phyloP scores from a whole-genome alignment of 2,888 invertebrate species.

The Sinotaia quadrata region DNA sequence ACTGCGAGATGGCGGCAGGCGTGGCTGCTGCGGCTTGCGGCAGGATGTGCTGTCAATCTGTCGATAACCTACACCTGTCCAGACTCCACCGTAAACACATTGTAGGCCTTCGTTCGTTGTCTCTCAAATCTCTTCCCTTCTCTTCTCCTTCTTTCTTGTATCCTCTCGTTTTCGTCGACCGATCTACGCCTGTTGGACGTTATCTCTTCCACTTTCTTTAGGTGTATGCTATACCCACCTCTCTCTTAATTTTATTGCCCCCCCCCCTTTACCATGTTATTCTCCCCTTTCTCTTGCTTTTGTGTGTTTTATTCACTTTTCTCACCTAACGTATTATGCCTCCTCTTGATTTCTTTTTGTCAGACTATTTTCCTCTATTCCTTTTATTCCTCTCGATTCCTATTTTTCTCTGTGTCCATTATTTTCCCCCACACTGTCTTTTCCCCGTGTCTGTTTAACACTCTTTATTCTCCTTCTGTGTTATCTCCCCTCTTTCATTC shows the following conservation, averaged over 20 bases:
- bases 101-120: too few relatives aligned
- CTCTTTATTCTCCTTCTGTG: constrained; percentile 29
- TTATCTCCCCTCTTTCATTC: constrained; percentile 21
- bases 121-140: background rate
- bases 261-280: too few relatives aligned
- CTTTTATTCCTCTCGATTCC: too few relatives aligned
- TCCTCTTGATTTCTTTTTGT: constrained; percentile 2
- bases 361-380: constrained; percentile 1
- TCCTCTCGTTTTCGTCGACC: too few relatives aligned
- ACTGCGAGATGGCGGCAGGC: background rate
- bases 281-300: constrained; percentile 10
- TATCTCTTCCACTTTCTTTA: too few relatives aligned
- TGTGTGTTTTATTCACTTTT: background rate
- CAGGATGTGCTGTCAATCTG: background rate
- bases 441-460: constrained; percentile 24
- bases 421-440: constrained; percentile 10
- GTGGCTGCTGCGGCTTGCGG: background rate
- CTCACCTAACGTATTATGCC: background rate
- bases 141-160: background rate
- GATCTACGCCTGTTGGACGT: too few relatives aligned
- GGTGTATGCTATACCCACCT: too few relatives aligned
- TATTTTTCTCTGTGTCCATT: too few relatives aligned
- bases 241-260: too few relatives aligned
- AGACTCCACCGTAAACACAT: background rate
- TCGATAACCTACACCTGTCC: constrained; percentile 12